Conservation (phyloP, 2,888 invertebrate genomes). For the Subacronicta megacephala region DNA sequence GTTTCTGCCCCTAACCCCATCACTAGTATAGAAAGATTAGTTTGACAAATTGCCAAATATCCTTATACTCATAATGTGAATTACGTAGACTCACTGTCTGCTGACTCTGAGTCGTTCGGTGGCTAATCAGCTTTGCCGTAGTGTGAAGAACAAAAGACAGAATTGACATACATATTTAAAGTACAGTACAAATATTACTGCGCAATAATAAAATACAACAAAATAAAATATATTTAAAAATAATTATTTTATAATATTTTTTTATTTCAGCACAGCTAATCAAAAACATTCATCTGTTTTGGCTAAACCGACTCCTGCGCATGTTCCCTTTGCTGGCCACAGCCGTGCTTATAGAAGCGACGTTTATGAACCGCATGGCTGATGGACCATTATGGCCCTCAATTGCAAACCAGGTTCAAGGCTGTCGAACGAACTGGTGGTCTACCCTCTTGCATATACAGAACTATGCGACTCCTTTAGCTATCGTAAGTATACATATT, state of each 20-base stretch:
- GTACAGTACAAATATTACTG: too few species aligned
- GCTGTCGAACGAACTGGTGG: conserved; percentile 74
- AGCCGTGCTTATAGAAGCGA: conserved; percentile 65
- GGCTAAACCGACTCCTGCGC: conserved; percentile 69
- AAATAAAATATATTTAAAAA: too few species aligned
- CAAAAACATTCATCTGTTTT: conserved; percentile 71
- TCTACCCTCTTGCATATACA: conserved; percentile 71
- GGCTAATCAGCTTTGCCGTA: too few species aligned
- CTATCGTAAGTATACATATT: conserved; percentile 63
- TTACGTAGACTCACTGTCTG: too few species aligned
- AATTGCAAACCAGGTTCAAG: conserved; percentile 50
- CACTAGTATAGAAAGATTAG: too few species aligned
- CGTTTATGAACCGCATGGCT: conserved; percentile 61
- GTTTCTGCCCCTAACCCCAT: too few species aligned
- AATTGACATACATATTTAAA: too few species aligned
- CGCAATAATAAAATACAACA: too few species aligned
- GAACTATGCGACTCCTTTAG: conserved; percentile 65
- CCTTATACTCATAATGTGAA: too few species aligned
- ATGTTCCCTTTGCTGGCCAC: conserved; percentile 73
- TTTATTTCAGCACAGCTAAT: conserved; percentile 55
- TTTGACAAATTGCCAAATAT: too few species aligned
- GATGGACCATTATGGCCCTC: conserved; percentile 70
- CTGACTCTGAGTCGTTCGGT: too few species aligned
- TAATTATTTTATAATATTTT: neutral
- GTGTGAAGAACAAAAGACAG: too few species aligned